Evolutionary conservation across 2,797 vertebrate species (phyloP), one percentile per base, ranked within the genome.

Genomic region (Heterohyrax brucei): DNA sequence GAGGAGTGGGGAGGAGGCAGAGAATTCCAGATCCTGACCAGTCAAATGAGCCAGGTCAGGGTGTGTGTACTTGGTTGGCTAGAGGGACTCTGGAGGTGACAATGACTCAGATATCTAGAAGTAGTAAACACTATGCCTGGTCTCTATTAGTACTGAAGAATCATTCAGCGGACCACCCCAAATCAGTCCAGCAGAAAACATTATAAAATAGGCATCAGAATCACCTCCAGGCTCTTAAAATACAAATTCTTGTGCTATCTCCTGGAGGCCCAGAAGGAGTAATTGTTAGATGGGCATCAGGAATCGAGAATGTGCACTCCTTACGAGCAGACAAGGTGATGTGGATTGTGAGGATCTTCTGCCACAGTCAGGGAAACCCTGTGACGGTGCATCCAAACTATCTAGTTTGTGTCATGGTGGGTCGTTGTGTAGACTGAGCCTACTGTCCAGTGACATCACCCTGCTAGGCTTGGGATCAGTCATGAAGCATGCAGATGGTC

Each of bases 1-100:
- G 53, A 4, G 1, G 26, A 24, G 18, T 24, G 13, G 16, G 39
- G 9, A 18, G 76, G 16, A 30, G 46, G 46, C 28, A 1, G 76
- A 50, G 14, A 18, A 28, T 19, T 28, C 28, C 28, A 30, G 48
- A 50, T 13, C 46, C 75, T 44, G 33, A 21, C 14, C 70, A 16
- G 33, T 81, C 78, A 81, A 84, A 84, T 33, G 77, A 85, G 75
- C 24, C 28, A 2, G 19, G 50, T 18, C 18, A 53, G 53, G 70
- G 39, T 0, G 0, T 48, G 50, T 18, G 46, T 22, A 3, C 13
- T 46, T 28, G 14, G 44, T 77, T 50, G 46, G 72, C 10, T 1
- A 4, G 39, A 73, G 19, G 46, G 26, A 7, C 75, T 50, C 10
- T 50, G 48, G 80, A 28, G 1, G 4, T 13, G 62, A 21, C 5